A percentile compares a stretch with the other conserved stretches of the same genome.
phyloP scores from a whole-genome alignment of 2,797 vertebrate species.

The Chaenodraco wilsoni region DNA sequence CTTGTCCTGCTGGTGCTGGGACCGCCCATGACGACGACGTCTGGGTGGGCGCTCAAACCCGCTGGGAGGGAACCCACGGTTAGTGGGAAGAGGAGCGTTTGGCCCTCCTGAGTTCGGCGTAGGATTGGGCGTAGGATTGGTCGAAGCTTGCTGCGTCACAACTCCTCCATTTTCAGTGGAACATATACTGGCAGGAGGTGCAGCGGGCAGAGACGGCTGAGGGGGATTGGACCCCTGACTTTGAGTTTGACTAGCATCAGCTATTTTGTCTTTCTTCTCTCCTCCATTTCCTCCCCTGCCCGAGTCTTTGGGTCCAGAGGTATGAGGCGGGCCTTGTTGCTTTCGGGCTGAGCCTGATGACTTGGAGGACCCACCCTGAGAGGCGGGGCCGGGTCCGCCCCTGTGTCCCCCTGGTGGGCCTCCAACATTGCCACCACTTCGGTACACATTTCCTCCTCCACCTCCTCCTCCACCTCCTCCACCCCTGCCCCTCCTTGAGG shows the following conservation, averaged over 20 bases:
- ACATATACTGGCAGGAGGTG: conserved; percentile 54
- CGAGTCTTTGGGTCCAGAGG: conserved; percentile 76
- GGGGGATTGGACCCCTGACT: conserved; percentile 73
- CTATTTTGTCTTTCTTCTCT: conserved; percentile 83
- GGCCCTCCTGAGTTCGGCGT: conserved; percentile 70
- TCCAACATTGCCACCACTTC: conserved; percentile 73
- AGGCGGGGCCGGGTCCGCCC: conserved; percentile 66
- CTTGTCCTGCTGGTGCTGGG: conserved; percentile 95
- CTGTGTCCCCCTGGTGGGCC: conserved; percentile 76
- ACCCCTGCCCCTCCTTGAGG: conserved; percentile 90
- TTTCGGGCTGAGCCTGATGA: conserved; percentile 73
- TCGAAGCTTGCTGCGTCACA: conserved; percentile 59
- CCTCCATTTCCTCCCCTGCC: conserved; percentile 68
- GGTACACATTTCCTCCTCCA: conserved; percentile 75
- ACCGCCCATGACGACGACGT: conserved; percentile 88
- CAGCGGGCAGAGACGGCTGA: conserved; percentile 55
- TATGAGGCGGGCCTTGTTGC: conserved; percentile 73
- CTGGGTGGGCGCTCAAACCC: conserved; percentile 87
- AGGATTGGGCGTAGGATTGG: conserved; percentile 63
- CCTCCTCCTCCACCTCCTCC: conserved; percentile 84
- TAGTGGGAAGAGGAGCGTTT: conserved; percentile 62
- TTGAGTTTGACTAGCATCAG: conserved; percentile 72
- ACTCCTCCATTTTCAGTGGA: conserved; percentile 81
- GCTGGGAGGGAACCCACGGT: conserved; percentile 73
- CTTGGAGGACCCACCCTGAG: conserved; percentile 77